A percentile compares a stretch with the other conserved stretches of the same genome.
Evolutionary conservation across 1,140 invertebrate genomes (phyloP).

Genomic region (Xylocopa sonorina): DNA sequence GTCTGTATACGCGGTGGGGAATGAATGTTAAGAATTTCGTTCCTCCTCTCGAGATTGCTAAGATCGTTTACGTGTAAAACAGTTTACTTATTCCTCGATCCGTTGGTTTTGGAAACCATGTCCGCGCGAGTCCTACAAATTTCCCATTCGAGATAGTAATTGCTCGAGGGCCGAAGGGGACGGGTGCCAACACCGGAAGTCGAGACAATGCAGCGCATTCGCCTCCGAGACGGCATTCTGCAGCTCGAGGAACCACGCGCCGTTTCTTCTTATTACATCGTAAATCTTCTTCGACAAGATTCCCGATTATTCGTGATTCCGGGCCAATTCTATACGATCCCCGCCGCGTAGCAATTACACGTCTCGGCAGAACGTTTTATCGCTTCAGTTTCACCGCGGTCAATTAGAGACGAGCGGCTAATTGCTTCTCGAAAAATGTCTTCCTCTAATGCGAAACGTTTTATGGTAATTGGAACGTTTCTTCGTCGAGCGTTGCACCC

Average conservation of each 20-base stretch:
- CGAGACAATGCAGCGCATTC: conserved; percentile 2
- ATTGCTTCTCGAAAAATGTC: conserved; percentile 21
- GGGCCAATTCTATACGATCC: background rate
- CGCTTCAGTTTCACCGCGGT: background rate
- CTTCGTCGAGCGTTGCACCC: background rate
- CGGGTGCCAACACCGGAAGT: too few relatives aligned
- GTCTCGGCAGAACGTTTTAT: background rate
- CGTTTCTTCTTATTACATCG: background rate
- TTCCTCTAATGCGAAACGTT: conserved; percentile 12
- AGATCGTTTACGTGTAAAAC: too few relatives aligned
- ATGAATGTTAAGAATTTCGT: too few relatives aligned
- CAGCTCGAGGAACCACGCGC: background rate
- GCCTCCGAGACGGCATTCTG: background rate
- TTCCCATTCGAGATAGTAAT: too few relatives aligned
- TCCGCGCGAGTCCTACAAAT: too few relatives aligned
- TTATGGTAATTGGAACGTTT: conserved; percentile 27
- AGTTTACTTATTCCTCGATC: too few relatives aligned
- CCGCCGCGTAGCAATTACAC: background rate
- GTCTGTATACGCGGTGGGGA: too few relatives aligned
- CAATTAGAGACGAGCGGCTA: conserved; percentile 22
- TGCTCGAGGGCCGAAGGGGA: background rate
- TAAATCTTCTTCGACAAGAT: conserved; percentile 25
- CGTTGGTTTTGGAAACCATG: too few relatives aligned
- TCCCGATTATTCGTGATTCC: conserved; percentile 26
- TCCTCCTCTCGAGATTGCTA: too few relatives aligned